phyloP scores from a whole-genome alignment of 2,797 vertebrate genomes.

The Falco columbarius region DNA sequence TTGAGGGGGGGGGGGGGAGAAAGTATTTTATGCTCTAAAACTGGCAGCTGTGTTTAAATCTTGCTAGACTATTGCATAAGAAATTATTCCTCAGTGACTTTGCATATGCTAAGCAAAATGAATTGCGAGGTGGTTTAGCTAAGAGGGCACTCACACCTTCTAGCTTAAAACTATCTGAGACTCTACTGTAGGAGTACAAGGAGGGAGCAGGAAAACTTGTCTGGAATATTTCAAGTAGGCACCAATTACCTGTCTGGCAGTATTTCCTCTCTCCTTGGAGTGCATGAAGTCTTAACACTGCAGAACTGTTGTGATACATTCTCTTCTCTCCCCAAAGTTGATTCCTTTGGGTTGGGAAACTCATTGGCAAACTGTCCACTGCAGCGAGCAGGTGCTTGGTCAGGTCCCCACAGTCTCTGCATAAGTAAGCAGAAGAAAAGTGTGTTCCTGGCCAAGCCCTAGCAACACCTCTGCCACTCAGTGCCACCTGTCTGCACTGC shows the following conservation, averaged over 20 bases:
- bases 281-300: not conserved
- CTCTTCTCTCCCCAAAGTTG: not conserved
- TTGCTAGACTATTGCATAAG: conserved; percentile 8
- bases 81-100: not conserved
- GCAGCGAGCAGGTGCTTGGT: not conserved
- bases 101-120: not conserved
- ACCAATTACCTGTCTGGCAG: not conserved
- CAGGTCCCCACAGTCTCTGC: not conserved
- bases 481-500: not conserved
- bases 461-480: not conserved
- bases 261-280: not conserved
- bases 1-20: not conserved
- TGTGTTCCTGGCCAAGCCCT: not conserved
- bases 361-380: not conserved
- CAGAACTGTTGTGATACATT: not conserved
- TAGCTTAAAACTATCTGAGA: not conserved
- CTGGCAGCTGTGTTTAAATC: conserved; percentile 15
- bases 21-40: not conserved
- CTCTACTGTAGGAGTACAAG: not conserved
- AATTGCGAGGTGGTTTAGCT: not conserved
- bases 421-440: not conserved
- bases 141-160: not conserved
- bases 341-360: not conserved
- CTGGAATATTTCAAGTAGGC: not conserved
- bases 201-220: not conserved